Conservation (phyloP, 1,140 invertebrate genomes). For the Pseudachorutes palmiensis region DNA sequence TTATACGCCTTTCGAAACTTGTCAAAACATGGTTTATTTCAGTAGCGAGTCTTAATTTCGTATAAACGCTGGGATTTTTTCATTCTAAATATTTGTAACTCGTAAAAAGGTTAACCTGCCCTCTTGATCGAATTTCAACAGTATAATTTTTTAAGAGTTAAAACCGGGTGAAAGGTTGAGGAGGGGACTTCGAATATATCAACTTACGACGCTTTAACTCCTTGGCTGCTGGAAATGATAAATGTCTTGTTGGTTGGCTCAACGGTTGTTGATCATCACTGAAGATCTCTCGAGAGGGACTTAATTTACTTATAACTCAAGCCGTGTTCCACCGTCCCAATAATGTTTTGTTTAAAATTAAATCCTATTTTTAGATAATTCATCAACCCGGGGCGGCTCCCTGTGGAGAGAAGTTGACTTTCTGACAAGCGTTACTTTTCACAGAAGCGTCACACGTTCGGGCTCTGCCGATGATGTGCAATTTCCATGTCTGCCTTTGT, state of each 20-base stretch:
- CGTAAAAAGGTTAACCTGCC: neutral
- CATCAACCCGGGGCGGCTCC: neutral
- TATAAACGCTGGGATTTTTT: neutral
- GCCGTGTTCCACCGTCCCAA: neutral
- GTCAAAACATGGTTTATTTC: no score
- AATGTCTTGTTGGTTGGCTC: neutral
- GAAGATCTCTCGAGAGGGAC: neutral
- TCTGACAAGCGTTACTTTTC: neutral
- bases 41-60: neutral
- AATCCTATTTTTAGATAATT: slow-evolving; percentile 10
- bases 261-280: neutral
- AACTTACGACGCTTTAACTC: neutral
- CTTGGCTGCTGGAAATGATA: neutral
- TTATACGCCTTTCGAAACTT: no score
- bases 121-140: slow-evolving; percentile 4
- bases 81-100: neutral
- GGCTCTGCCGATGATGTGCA: no score
- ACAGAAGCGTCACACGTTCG: neutral
- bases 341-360: slow-evolving; percentile 4
- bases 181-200: neutral
- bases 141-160: neutral
- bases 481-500: no score
- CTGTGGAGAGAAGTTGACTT: neutral
- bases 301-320: neutral
- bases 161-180: neutral